These are phyloP conservation scores for Lindbergichthys nudifrons DNA, from an alignment of 2,797 vertebrate genomes.

Conservation along the genomic window DNA sequence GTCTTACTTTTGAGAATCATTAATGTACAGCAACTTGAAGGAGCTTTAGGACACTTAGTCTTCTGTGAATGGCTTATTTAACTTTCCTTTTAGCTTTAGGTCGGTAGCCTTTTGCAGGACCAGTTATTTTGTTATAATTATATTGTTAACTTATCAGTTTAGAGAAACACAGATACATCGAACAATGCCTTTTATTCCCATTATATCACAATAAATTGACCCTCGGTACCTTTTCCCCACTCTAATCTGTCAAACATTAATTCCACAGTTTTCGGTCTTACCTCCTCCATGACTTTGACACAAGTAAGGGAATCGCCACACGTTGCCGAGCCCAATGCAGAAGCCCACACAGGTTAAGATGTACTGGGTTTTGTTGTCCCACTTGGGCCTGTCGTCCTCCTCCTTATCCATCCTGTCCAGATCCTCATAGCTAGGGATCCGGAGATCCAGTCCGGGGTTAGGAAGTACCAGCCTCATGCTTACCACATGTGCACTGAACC, in stretches of 20 bases:
- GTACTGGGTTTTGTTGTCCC: slow-evolving; percentile 96
- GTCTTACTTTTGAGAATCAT: slow-evolving; percentile 37
- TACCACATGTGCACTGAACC: slow-evolving; percentile 1
- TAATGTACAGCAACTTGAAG: not conserved
- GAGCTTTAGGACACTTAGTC: not conserved
- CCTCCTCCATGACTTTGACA: slow-evolving; percentile 96
- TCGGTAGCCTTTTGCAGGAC: not conserved
- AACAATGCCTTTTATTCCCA: not conserved
- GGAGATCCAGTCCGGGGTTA: slow-evolving; percentile 67
- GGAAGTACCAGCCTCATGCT: slow-evolving; percentile 65
- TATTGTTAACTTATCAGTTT: not conserved
- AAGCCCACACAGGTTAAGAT: slow-evolving; percentile 95
- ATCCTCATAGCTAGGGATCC: slow-evolving; percentile 71
- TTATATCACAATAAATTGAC: not conserved
- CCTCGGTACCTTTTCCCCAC: not conserved
- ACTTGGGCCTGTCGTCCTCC: slow-evolving; percentile 89
- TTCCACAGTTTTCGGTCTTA: slow-evolving; percentile 56
- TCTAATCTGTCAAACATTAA: not conserved
- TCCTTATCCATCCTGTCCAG: slow-evolving; percentile 87
- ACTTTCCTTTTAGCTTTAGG: not conserved
- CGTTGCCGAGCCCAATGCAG: slow-evolving; percentile 94
- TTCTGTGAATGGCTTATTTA: slow-evolving; percentile 37
- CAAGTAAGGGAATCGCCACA: slow-evolving; percentile 94
- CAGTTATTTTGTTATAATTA: not conserved
- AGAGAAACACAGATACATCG: not conserved